Evolutionary conservation across 2,113 vertebrate species (phyloP).

Genomic region (Sitta europaea): DNA sequence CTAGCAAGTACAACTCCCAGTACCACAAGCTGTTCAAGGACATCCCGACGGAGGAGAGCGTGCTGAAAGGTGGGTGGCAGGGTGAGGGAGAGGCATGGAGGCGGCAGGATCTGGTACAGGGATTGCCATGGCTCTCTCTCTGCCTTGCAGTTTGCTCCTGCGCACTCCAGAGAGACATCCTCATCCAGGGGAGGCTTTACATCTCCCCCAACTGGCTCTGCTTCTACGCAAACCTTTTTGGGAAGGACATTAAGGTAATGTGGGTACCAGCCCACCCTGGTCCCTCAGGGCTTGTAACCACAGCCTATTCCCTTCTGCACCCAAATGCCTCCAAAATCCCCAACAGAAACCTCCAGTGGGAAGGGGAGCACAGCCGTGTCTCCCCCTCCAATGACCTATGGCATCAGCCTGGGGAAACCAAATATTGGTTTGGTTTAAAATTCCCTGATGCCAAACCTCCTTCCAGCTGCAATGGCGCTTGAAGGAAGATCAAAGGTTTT

Average conservation of each 20-base stretch:
- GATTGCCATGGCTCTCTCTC: not conserved
- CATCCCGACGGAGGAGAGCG: constrained; percentile 87
- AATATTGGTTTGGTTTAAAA: not conserved
- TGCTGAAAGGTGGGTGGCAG: constrained; percentile 87
- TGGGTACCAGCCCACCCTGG: not conserved
- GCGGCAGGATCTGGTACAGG: fast-evolving
- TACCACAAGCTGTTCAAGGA: constrained; percentile 97
- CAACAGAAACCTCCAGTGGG: fast-evolving
- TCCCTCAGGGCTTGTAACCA: not conserved
- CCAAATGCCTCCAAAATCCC: not conserved
- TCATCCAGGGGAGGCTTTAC: constrained; percentile 94
- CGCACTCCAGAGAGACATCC: constrained; percentile 90
- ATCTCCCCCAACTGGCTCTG: constrained; percentile 97
- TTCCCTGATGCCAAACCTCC: not conserved
- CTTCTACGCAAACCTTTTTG: constrained; percentile 95
- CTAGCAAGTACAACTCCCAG: constrained; percentile 95
- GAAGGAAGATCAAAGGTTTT: not conserved
- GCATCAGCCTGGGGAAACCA: not conserved
- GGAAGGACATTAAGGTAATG: constrained; percentile 93
- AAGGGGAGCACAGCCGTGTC: not conserved
- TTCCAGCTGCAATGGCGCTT: fast-evolving
- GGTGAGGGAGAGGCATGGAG: fast-evolving
- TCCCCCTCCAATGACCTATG: not conserved
- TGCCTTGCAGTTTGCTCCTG: constrained; percentile 87
- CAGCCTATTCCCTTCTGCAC: not conserved